Base-by-base conservation (phyloP, 2,797 vertebrate species). In the Sebastes iracundus region DNA sequence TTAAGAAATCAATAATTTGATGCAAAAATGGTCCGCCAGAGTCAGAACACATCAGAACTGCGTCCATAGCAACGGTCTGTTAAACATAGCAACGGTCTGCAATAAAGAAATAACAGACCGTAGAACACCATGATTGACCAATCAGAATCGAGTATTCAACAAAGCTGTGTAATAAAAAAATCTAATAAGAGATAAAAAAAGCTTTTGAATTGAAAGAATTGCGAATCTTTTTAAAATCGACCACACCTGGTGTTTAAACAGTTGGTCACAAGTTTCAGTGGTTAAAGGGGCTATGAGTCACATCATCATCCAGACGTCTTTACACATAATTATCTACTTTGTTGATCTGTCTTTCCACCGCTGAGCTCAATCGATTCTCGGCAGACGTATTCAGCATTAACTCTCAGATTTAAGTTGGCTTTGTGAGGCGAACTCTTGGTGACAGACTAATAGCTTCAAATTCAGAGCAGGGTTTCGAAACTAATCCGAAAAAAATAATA, bases 301-400 rank as follows among this genome's bases (percentile, higher is more conserved):
- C 55, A 20, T 70, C 42, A 28, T 82, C 63, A 73, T 79, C 46
- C 62, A 78, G 33, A 74, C 70, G 42, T 68, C 53, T 58, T 79
- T 38, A 87, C 38, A 67, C 42, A 42, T 77, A 66, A 72, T 82
- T 85, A 83, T 53, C 67, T 23, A 18, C 73, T 56, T 49, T 72
- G 71, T 75, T 72, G 18, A 70, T 73, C 25, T 69, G 38, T n/a
- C 18, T 56, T 63, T 77, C 14, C 62, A 63, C 52, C 5, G 1
- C 38, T 22, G 64, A 63, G 22, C 62, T 80, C 25, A 68, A 32
- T 60, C 3, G 1, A 61, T 72, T 70, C 28, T 69, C 2, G 0
- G 13, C 66, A 62, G 22, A 66, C 1, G 3, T 16, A n/a, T 76
- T 81, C 42, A 46, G 16, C 59, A 33, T 20, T 65, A 38, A 71